Conservation (phyloP, 2,888 invertebrate species). For the Sinhomidia bicolor region DNA sequence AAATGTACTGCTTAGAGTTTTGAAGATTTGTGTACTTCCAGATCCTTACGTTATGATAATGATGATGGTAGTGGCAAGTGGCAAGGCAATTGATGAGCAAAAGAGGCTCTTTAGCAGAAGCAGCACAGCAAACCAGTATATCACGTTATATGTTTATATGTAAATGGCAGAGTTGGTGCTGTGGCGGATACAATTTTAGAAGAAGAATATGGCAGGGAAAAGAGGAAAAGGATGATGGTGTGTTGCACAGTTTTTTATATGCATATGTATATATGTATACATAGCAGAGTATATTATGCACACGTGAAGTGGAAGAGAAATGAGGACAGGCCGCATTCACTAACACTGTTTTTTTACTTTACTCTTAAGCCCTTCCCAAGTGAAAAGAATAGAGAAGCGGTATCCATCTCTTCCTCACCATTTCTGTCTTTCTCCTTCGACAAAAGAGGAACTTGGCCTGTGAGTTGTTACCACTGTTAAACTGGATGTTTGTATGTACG, state of each 20-base stretch:
- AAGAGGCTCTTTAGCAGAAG: conserved; percentile 31
- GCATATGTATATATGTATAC: no score
- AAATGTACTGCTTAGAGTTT: no score
- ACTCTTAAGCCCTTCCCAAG: conserved; percentile 20
- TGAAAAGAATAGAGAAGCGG: conserved; percentile 19
- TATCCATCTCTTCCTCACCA: conserved; percentile 8
- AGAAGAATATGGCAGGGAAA: neutral
- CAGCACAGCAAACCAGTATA: no score
- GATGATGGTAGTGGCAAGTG: conserved; percentile 48
- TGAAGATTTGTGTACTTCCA: conserved; percentile 11
- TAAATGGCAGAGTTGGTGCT: no score
- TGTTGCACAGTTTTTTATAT: neutral
- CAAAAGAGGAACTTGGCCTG: neutral
- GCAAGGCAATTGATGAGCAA: conserved; percentile 16
- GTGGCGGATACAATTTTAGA: neutral
- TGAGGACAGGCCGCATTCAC: conserved; percentile 32
- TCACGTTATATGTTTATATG: no score
- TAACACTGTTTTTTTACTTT: conserved; percentile 16
- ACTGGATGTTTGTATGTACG: neutral
- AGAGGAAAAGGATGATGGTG: conserved; percentile 4
- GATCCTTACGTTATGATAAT: conserved; percentile 40
- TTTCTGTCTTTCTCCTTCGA: neutral
- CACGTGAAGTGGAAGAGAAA: conserved; percentile 49
- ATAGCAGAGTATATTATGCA: neutral
- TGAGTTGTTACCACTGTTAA: no score